Conservation (phyloP, 2,113 vertebrate species). For the Tiliqua scincoides region DNA sequence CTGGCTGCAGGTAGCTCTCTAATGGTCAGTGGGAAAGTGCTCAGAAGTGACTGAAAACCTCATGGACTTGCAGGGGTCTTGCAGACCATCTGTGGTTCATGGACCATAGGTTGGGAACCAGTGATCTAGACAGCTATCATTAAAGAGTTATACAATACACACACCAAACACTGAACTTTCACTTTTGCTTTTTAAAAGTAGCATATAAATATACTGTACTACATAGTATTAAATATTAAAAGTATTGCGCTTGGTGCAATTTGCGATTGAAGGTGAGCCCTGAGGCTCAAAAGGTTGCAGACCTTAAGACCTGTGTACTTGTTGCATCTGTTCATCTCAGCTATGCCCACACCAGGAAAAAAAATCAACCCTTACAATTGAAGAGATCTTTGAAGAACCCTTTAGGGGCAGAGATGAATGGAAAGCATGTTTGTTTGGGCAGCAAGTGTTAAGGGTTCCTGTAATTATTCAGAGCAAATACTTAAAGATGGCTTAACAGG, state of each 20-base stretch:
- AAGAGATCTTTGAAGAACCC: background rate
- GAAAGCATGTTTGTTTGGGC: background rate
- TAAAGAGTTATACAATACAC: background rate
- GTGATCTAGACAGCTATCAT: background rate
- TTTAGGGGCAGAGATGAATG: background rate
- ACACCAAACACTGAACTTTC: too few species aligned
- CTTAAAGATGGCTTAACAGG: background rate
- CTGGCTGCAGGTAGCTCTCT: too few species aligned
- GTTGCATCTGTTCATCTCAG: background rate
- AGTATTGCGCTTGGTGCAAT: background rate
- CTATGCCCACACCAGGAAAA: background rate
- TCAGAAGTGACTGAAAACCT: too few species aligned
- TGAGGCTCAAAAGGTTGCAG: background rate
- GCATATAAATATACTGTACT: background rate
- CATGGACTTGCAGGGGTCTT: too few species aligned
- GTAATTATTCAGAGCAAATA: background rate
- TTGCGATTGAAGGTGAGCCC: background rate
- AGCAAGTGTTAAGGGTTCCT: background rate
- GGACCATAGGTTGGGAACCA: too few species aligned
- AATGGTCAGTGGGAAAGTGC: too few species aligned
- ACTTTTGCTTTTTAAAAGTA: too few species aligned
- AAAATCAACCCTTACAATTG: too few species aligned
- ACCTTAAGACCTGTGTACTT: too few species aligned
- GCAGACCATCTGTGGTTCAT: too few species aligned
- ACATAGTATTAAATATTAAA: background rate